Base-by-base conservation (phyloP, 2,113 vertebrate genomes). In the Rhadina sibilatrix region DNA sequence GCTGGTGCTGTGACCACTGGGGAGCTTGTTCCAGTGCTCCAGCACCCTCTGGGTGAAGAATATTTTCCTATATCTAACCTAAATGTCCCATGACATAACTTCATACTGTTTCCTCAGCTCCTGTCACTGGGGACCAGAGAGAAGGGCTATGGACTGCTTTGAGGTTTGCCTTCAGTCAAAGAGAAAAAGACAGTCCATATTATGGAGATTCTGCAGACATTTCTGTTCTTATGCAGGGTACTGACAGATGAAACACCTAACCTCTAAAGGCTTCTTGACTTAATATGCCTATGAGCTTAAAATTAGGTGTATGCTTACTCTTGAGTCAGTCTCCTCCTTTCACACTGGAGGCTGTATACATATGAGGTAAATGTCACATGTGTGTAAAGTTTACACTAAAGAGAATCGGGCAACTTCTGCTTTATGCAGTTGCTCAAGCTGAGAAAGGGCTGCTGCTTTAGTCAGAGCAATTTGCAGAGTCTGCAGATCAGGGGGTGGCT, bases 281-380 rank as follows among this genome's bases (percentile, higher is more conserved):
- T 61, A 40, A 77, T 11, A 9, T 69, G 25, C 14, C 31, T 25
- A 5, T 42, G 40, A 68, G 6, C 24, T 79, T 92, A 47, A 89
- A 31, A 25, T 54, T 27, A 61, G 52, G 14, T 0, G 0, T 53
- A 21, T 52, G 12, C 3, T 76, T 78, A 15, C 33, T 40, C 54
- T 14, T 49, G 19, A 75, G n/a, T 47, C 6, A 28, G 35, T 46
- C 20, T 50, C 12, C 9, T 68, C 5, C 31, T 89, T 59, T 27
- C 6, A 71, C 7, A 30, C 3, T 10, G 35, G 40, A 46, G 13
- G 21, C 10, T 21, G 11, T 50, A 3, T 14, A 6, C 10, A 6
- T 28, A 33, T 1, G 21, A 50, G 10, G 18, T 11, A 23, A 66
- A 35, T 2, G 1, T 42, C 17, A 37, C 1, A 4, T 16, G 1